A percentile compares a stretch with the other conserved stretches of the same genome.
phyloP scores from a whole-genome alignment of 2,113 vertebrate genomes.

The Beaufortia kweichowensis region DNA sequence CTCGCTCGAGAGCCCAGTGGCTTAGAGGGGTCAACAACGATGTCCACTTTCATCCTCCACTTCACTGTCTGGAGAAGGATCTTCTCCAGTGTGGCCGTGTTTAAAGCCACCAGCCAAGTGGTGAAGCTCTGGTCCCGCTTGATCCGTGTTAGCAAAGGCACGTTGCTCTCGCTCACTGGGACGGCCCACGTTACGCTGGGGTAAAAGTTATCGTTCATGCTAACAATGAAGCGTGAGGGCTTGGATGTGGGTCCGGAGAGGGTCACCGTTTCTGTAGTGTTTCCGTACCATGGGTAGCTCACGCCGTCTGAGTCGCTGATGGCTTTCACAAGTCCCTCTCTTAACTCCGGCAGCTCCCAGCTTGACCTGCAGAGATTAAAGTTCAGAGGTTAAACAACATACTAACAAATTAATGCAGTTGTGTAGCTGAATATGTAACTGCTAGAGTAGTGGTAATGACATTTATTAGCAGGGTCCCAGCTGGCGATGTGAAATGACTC shows the following conservation, averaged over 20 bases:
- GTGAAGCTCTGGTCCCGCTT: conserved; percentile 98
- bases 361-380: conserved; percentile 82
- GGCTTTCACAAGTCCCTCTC: conserved; percentile 91
- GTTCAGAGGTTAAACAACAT: conserved; percentile 27
- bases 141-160: conserved; percentile 91
- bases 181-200: conserved; percentile 98
- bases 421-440: neutral
- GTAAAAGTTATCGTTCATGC: conserved; percentile 99
- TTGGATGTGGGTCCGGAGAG: conserved; percentile 90
- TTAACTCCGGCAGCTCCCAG: conserved; percentile 95
- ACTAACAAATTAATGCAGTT: neutral
- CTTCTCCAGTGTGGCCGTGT: conserved; percentile 90
- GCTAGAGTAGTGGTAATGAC: conserved; percentile 20
- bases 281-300: conserved; percentile 98
- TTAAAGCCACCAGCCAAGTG: conserved; percentile 97
- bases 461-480: conserved; percentile 29
- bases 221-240: conserved; percentile 91
- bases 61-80: conserved; percentile 96
- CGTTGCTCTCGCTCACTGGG: conserved; percentile 93
- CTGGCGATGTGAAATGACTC: conserved; percentile 29
- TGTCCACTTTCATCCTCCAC: conserved; percentile 97
- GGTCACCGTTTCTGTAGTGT: conserved; percentile 96
- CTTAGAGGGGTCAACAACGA: conserved; percentile 88
- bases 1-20: conserved; percentile 88
- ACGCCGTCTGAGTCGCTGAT: conserved; percentile 97